Base-by-base conservation (phyloP, 2,888 invertebrate species). In the Melikaiella ostensackeni region DNA sequence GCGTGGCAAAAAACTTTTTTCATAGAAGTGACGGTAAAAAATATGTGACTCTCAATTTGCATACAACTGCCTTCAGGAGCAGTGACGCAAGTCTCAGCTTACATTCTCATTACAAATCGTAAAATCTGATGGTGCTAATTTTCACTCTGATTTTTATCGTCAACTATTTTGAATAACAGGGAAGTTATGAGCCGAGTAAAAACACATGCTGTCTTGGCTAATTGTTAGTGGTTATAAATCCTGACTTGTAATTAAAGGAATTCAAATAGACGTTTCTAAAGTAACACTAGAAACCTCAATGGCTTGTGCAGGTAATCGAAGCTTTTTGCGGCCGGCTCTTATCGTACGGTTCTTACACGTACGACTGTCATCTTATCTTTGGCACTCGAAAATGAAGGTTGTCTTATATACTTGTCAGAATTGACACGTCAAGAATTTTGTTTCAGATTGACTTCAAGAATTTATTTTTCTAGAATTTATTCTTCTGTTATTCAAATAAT, bases 251-350 rank as follows among this genome's bases (percentile, higher is more conserved):
- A 55, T 55, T 70, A 21, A 27, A 33, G 30, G 30, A n/a, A 50
- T 50, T 70, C 30, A 70, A 70, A 55, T 33, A 55, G 21, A 70
- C 19, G 19, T 70, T 70, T 33, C 70, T 70, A 33, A 64, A 70
- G 46, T 50, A 46, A 70, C 30, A 50, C n/a, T 21, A 50, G 33
- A 70, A 50, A 70, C 50, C 70, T 33, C 70, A 70, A 70, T 50
- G 30, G 19, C 30, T 50, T 70, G 30, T 33, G 63, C 19, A 75
- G 61, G 75, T 79, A 79, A 79, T 77, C 73, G 74, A 77, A 75
- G 73, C 61, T 66, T 78, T 74, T 77, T 79, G 80, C 62, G 78
- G 80, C 76, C 75, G 57, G 66, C 77, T 80, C 78, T 75, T 75
- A 76, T 73, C 77, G 64, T 66, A 64, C 73, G 75, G 74, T 77